These are phyloP conservation scores for Tylochromis polylepis DNA, from an alignment of 2,113 vertebrate species.

Conservation along the genomic window DNA sequence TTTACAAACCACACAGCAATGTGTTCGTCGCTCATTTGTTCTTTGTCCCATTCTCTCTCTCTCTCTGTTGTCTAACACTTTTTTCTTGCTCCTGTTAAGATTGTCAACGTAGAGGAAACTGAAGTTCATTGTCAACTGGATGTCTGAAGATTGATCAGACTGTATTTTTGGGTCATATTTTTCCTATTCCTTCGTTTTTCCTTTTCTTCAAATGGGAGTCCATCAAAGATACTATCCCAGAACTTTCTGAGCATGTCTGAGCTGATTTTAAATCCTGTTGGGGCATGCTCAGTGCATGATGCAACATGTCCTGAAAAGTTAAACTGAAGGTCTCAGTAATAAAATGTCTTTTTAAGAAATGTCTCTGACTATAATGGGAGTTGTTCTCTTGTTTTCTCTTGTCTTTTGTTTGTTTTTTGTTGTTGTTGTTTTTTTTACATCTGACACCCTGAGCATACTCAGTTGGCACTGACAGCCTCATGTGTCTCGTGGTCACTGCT, in stretches of 20 bases:
- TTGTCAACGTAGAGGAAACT: conserved; percentile 48
- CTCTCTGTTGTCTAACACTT: neutral
- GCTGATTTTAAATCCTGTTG: neutral
- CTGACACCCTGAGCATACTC: conserved; percentile 48
- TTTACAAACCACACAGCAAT: conserved; percentile 51
- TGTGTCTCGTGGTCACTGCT: conserved; percentile 95
- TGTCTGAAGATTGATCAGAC: neutral
- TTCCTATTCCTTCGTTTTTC: neutral
- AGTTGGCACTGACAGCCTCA: conserved; percentile 93
- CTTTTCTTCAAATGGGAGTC: neutral
- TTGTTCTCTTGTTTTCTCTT: neutral
- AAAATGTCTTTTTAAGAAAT: conserved; percentile 36
- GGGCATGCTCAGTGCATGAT: conserved; percentile 6
- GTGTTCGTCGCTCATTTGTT: conserved; percentile 56
- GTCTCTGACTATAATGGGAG: conserved; percentile 28
- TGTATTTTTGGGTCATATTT: neutral
- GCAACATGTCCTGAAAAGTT: conserved; percentile 25
- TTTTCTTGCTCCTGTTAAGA: conserved; percentile 19
- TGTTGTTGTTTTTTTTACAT: neutral
- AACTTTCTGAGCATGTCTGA: conserved; percentile 6
- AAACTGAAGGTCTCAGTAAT: conserved; percentile 35
- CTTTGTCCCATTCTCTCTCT: neutral
- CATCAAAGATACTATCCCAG: neutral
- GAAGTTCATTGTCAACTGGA: conserved; percentile 7
- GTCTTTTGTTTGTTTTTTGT: neutral